Base-by-base conservation (phyloP, 2,888 invertebrate species). In the Drosophila flavopinicola region DNA sequence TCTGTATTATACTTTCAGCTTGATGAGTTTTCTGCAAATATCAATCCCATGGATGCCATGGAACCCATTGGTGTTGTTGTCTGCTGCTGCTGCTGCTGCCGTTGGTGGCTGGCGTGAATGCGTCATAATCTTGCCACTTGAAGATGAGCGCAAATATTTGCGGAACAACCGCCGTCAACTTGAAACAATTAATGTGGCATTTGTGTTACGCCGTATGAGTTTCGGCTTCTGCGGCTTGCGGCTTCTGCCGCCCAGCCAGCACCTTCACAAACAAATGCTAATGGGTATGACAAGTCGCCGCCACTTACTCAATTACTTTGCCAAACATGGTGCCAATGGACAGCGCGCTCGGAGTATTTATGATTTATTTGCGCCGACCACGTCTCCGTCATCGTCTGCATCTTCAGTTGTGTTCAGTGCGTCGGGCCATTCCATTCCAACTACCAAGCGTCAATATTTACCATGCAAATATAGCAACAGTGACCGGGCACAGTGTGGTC, bases 161-260 rank as follows among this genome's bases (percentile, higher is more conserved):
- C 48, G 47, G 72, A 78, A 60, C 60, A 52, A 38, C 66, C 54
- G 83, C 52, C 63, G 65, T 71, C 87, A 87, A 88, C 84, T 85
- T 85, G 85, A 85, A 85, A 85, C 85, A 85, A 85, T 85, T 85
- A 85, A 88, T 85, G 85, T 85, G 87, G 83, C 87, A 88, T 88
- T 78, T 85, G 83, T 88, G 84, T 87, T 85, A 67, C 64, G 88
- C 78, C 78, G 84, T 74, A 75, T 86, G 87, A 87, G 60, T 88
- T 86, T 80, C 86, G 78, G 87, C 84, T 88, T 85, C 84, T 85
- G 88, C 79, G 75, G 60, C 78, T 58, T 60, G 53, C 23, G 32
- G 2, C 4, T 27, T 15, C 54, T 24, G 27, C 44, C 13, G 10
- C 52, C 42, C 39, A 57, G 58, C 51, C 76, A 70, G 86, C 78